phyloP scores from a whole-genome alignment of 2,113 vertebrate species.

The Garra rufa region DNA sequence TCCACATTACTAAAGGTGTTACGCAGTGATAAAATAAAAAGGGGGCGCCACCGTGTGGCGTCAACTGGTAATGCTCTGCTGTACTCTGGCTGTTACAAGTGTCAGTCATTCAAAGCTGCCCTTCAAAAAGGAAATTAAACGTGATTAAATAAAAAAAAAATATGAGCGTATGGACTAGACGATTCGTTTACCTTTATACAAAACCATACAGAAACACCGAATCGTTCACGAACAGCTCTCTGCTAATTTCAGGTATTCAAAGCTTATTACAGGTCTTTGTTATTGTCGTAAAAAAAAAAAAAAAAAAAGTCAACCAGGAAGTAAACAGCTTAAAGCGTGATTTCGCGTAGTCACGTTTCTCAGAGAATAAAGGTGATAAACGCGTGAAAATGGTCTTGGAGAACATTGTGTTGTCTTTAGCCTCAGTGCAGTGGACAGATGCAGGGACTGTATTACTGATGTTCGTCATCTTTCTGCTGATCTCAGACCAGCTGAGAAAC shows the following conservation, averaged over 20 bases:
- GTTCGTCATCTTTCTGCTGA: constrained; percentile 35
- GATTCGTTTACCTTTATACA: neutral
- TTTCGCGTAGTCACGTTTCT: neutral
- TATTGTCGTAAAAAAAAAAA: neutral
- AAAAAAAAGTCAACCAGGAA: neutral
- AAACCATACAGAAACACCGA: neutral
- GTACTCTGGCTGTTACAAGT: too few relatives aligned
- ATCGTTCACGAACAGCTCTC: neutral
- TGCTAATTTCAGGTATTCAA: neutral
- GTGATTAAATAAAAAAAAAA: neutral
- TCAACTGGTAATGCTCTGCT: too few relatives aligned
- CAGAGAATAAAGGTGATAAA: neutral
- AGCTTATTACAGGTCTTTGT: neutral
- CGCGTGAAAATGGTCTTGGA: neutral
- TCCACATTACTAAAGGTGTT: too few relatives aligned
- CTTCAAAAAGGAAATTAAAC: neutral
- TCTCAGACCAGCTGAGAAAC: constrained; percentile 41
- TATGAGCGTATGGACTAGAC: neutral
- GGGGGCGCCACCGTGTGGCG: too few relatives aligned
- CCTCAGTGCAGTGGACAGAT: constrained; percentile 23
- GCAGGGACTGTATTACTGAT: constrained; percentile 25
- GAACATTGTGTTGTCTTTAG: neutral
- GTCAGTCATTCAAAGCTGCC: neutral
- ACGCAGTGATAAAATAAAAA: too few relatives aligned
- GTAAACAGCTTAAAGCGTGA: neutral